phyloP scores from a whole-genome alignment of 2,888 invertebrate species.

The Heliconius sara region DNA sequence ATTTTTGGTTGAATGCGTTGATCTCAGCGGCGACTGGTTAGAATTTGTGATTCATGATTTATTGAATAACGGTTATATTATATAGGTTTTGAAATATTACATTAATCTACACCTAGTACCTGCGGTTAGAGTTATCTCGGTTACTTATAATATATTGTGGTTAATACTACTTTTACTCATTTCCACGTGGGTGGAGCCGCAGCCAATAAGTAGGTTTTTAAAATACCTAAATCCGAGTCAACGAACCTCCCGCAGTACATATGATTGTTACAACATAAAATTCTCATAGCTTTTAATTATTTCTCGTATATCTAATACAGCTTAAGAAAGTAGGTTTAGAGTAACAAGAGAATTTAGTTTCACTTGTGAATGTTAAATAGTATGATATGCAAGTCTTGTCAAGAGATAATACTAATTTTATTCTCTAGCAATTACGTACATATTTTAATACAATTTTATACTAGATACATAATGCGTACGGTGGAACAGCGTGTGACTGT shows the following conservation, averaged over 20 bases:
- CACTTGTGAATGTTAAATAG: constrained; percentile 44
- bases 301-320: constrained; percentile 1
- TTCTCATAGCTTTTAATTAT: constrained; percentile 6
- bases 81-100: too few relatives aligned
- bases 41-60: too few relatives aligned
- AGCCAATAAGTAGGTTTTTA: too few relatives aligned
- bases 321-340: constrained; percentile 37
- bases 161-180: too few relatives aligned
- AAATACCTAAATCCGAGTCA: background rate
- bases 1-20: too few relatives aligned
- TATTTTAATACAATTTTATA: background rate
- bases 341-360: constrained; percentile 43
- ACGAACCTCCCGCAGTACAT: background rate
- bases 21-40: too few relatives aligned
- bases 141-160: too few relatives aligned
- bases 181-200: too few relatives aligned
- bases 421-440: background rate
- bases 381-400: constrained; percentile 43
- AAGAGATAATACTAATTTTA: background rate
- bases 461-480: background rate
- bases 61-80: too few relatives aligned
- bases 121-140: too few relatives aligned
- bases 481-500: too few relatives aligned
- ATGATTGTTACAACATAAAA: background rate
- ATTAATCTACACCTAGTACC: too few relatives aligned